Conservation (phyloP, 1,140 invertebrate genomes). For the Trinorchestia longiramus region DNA sequence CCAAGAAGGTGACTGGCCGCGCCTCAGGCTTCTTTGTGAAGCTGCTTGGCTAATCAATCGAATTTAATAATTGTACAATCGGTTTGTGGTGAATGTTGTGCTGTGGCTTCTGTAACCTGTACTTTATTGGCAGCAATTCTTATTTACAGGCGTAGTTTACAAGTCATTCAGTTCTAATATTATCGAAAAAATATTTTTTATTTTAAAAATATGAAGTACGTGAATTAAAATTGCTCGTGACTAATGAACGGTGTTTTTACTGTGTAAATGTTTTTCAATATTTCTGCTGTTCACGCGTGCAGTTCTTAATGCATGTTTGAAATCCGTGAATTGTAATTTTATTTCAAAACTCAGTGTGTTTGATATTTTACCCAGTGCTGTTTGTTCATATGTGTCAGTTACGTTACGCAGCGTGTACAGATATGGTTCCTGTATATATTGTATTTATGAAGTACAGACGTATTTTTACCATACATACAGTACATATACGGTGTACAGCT, state of each 20-base stretch:
- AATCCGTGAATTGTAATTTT: neutral
- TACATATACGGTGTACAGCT: too few relatives aligned
- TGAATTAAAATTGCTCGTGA: too few relatives aligned
- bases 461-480: neutral
- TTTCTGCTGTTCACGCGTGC: neutral
- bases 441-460: too few relatives aligned
- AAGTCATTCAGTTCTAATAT: too few relatives aligned
- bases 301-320: neutral
- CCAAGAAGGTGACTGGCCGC: neutral
- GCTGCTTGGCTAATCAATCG: neutral
- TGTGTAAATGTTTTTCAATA: neutral
- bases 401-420: neutral
- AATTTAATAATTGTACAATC: neutral
- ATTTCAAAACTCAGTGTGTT: neutral
- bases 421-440: neutral
- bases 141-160: too few relatives aligned
- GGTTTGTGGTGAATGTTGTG: neutral
- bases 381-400: neutral
- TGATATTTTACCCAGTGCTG: neutral
- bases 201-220: too few relatives aligned
- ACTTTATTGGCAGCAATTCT: too few relatives aligned
- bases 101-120: too few relatives aligned
- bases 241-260: too few relatives aligned
- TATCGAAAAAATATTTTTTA: too few relatives aligned
- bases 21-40: neutral